These are phyloP conservation scores for Caracal caracal DNA, from an alignment of 2,113 vertebrate species.

Conservation along the genomic window DNA sequence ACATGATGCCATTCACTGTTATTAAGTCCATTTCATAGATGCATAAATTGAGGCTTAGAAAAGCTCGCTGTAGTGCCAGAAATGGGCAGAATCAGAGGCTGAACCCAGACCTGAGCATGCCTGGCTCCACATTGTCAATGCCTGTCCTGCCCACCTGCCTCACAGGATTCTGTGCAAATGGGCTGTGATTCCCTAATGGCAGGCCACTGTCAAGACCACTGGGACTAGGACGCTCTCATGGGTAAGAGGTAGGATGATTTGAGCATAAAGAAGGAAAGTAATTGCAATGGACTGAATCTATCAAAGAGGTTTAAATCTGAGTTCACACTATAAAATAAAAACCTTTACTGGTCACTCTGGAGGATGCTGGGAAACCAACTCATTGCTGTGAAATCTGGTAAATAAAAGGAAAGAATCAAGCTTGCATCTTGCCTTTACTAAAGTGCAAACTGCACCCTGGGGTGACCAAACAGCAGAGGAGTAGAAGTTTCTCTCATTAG, in stretches of 20 bases:
- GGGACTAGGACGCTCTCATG: neutral
- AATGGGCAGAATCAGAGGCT: rapidly evolving
- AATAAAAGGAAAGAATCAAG: neutral
- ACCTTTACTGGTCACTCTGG: neutral
- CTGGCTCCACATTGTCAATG: neutral
- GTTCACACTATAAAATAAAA: neutral
- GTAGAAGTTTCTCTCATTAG: neutral
- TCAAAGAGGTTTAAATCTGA: neutral
- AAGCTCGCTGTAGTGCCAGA: neutral
- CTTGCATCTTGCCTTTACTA: neutral
- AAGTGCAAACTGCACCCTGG: neutral
- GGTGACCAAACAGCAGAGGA: neutral
- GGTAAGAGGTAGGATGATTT: neutral
- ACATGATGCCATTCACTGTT: neutral
- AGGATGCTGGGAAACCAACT: neutral
- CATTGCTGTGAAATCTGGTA: neutral
- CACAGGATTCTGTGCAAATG: neutral
- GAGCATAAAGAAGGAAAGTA: neutral
- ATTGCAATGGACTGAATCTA: neutral
- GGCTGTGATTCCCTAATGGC: neutral
- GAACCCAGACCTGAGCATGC: neutral
- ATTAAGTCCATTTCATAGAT: neutral
- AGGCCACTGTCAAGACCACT: neutral
- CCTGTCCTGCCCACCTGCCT: neutral
- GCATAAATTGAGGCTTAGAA: neutral